Evolutionary conservation across 2,113 vertebrate genomes (phyloP).

Genomic region (Lanius ludovicianus): DNA sequence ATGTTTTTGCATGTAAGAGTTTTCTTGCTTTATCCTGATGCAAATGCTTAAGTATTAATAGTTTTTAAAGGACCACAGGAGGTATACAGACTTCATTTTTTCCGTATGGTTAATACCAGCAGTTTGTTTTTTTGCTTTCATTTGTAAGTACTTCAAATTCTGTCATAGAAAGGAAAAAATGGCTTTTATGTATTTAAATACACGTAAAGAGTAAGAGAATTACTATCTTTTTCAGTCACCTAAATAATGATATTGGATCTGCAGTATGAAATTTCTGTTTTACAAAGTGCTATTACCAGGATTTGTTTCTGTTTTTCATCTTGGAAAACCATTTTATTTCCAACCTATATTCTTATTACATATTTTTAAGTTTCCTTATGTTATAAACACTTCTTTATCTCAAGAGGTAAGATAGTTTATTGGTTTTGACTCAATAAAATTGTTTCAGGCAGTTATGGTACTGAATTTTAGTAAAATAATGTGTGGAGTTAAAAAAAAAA

Average conservation of each 20-base stretch:
- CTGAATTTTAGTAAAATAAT: not conserved
- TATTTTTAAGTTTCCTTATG: constrained; percentile 29
- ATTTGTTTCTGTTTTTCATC: constrained; percentile 40
- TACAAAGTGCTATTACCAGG: not conserved
- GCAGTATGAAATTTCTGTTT: not conserved
- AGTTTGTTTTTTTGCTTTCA: constrained; percentile 3
- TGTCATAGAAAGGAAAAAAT: constrained; percentile 12
- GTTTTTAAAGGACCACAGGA: not conserved
- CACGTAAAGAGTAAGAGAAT: constrained; percentile 37
- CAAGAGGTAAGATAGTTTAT: not conserved
- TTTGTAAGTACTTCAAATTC: constrained; percentile 20
- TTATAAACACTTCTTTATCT: not conserved
- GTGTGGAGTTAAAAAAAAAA: not conserved
- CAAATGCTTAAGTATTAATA: constrained; percentile 12
- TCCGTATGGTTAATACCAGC: not conserved
- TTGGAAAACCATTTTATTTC: constrained; percentile 26
- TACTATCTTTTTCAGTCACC: not conserved
- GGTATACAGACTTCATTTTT: not conserved
- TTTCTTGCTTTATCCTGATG: not conserved
- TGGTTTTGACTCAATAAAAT: constrained; percentile 23
- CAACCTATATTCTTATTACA: constrained; percentile 3
- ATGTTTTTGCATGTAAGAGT: not conserved
- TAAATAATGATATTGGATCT: not conserved
- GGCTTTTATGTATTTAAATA: constrained; percentile 34
- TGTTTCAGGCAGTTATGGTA: not conserved